Evolutionary conservation across 2,113 vertebrate genomes (phyloP).

Genomic region (Todiramphus chloris): DNA sequence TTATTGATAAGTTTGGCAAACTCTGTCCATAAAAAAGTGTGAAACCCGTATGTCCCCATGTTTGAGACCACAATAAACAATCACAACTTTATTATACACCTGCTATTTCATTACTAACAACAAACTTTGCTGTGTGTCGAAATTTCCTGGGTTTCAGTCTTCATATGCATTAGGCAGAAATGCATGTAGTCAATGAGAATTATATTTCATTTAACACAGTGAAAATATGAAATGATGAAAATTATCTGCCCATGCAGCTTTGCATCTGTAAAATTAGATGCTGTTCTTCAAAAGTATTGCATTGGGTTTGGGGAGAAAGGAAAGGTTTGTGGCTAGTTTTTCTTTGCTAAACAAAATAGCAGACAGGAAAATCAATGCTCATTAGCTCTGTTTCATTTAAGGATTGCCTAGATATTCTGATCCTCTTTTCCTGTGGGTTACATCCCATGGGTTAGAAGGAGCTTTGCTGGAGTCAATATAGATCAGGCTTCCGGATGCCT

Average conservation of each 20-base stretch:
- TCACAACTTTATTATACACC: not conserved
- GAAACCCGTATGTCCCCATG: not conserved
- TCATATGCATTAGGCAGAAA: not conserved
- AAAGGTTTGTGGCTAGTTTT: not conserved
- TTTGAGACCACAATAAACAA: conserved; percentile 20
- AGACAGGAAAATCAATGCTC: not conserved
- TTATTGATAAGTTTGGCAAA: not conserved
- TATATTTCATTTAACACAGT: not conserved
- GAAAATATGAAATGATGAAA: not conserved
- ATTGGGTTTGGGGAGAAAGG: not conserved
- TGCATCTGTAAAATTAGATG: not conserved
- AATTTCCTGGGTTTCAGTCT: not conserved
- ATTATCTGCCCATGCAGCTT: not conserved
- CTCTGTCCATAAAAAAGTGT: not conserved
- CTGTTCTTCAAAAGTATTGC: not conserved
- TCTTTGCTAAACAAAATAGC: not conserved
- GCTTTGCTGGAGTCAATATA: not conserved
- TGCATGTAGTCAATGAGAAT: not conserved
- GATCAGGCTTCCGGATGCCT: not conserved
- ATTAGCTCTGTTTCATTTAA: not conserved
- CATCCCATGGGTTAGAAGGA: not conserved
- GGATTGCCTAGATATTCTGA: not conserved
- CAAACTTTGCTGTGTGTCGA: not conserved
- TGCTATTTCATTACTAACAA: not conserved
- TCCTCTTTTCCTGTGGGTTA: not conserved